Percentiles rank a stretch among this genome's conserved stretches.
phyloP scores from a whole-genome alignment of 2,113 vertebrate genomes.

The Progne subis region DNA sequence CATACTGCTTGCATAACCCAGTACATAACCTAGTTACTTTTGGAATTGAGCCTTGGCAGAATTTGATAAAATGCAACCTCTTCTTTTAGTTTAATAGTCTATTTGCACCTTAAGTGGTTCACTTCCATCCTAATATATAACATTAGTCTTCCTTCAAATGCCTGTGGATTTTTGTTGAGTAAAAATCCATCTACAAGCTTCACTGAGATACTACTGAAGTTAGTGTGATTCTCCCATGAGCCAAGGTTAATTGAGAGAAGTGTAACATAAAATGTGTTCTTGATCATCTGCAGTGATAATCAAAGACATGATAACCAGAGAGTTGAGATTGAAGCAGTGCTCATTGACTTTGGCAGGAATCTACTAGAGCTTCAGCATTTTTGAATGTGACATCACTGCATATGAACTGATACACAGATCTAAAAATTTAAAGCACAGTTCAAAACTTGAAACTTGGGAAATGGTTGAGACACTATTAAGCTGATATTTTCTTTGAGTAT shows the following conservation, averaged over 20 bases:
- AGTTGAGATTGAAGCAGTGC: background rate
- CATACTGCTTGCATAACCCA: background rate
- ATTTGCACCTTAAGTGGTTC: background rate
- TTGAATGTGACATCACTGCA: background rate
- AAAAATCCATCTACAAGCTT: background rate
- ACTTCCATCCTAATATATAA: background rate
- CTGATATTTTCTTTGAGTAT: background rate
- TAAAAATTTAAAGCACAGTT: background rate
- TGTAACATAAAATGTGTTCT: background rate
- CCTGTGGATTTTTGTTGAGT: background rate
- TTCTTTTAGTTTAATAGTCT: background rate
- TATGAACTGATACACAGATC: background rate
- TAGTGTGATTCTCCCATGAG: background rate
- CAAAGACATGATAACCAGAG: background rate
- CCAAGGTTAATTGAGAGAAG: background rate
- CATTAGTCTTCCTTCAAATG: background rate
- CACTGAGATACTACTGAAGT: background rate
- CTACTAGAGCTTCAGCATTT: background rate
- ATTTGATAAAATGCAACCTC: background rate
- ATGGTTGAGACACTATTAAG: background rate
- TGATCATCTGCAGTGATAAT: background rate
- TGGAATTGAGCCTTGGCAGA: background rate
- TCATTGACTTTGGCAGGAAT: background rate
- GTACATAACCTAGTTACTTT: background rate
- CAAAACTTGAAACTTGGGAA: background rate